These are phyloP conservation scores for Pollenia griseotomentosa DNA, from an alignment of 2,888 invertebrate species.

Conservation along the genomic window DNA sequence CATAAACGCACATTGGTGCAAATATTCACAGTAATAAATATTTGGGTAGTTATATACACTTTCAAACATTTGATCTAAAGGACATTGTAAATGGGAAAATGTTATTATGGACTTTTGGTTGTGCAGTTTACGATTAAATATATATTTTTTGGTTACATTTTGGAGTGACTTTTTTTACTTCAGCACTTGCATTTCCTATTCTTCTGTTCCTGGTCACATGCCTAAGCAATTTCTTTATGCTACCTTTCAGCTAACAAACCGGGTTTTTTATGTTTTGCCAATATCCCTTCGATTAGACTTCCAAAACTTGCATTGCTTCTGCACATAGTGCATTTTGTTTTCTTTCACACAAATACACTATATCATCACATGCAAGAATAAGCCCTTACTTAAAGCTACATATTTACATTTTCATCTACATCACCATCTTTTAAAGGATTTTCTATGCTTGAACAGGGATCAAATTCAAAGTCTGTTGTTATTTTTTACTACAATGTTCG, in stretches of 20 bases:
- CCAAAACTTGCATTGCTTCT: too few species aligned
- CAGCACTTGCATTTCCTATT: too few species aligned
- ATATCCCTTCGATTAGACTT: too few species aligned
- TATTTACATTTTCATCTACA: slow-evolving; percentile 21
- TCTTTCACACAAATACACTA: background rate
- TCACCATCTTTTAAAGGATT: slow-evolving; percentile 68
- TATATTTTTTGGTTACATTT: background rate
- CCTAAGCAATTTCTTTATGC: too few species aligned
- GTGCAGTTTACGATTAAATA: too few species aligned
- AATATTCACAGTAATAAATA: slow-evolving; percentile 10
- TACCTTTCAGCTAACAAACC: too few species aligned
- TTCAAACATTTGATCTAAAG: background rate
- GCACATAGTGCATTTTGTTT: too few species aligned
- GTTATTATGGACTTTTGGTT: background rate
- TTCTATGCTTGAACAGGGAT: slow-evolving; percentile 63
- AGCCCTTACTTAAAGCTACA: background rate
- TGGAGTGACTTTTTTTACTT: background rate
- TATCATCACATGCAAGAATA: background rate
- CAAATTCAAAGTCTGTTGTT: slow-evolving; percentile 61
- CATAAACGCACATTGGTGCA: background rate
- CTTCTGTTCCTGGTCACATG: too few species aligned
- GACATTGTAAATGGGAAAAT: background rate
- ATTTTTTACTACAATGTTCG: background rate
- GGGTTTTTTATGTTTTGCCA: too few species aligned
- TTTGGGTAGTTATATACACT: background rate